Evolutionary conservation across 2,888 invertebrate genomes (phyloP).

Genomic region (Chloroclystis v-ata): DNA sequence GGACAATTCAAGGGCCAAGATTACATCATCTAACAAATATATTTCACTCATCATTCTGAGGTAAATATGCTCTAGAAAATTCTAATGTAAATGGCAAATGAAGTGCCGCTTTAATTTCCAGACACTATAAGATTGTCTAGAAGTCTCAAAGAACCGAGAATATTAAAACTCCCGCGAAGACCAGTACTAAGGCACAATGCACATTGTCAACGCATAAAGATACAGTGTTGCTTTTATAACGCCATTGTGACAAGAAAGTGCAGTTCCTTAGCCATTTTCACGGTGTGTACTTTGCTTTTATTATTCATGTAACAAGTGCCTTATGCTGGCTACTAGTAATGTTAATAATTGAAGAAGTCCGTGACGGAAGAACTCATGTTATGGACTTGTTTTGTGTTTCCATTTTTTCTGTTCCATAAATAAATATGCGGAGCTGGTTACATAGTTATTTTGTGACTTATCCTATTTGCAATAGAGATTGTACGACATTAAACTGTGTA

Average conservation of each 20-base stretch:
- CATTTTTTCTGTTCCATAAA: slow-evolving; percentile 13
- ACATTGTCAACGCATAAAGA: slow-evolving; percentile 73
- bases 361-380: slow-evolving; percentile 48
- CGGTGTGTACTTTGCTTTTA: slow-evolving; percentile 66
- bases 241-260: slow-evolving; percentile 66
- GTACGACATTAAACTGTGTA: no score
- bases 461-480: no score
- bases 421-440: neutral
- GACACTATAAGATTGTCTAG: slow-evolving; percentile 4
- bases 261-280: slow-evolving; percentile 66
- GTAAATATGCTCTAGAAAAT: no score
- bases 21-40: no score
- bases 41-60: no score
- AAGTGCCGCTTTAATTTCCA: slow-evolving; percentile 2
- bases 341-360: slow-evolving; percentile 71
- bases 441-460: no score
- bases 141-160: slow-evolving; percentile 39
- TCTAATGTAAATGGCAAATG: no score
- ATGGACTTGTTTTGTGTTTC: slow-evolving; percentile 33
- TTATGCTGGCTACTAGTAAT: slow-evolving; percentile 59
- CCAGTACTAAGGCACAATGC: slow-evolving; percentile 61
- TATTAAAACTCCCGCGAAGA: slow-evolving; percentile 44
- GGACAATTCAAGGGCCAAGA: no score
- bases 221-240: slow-evolving; percentile 72
- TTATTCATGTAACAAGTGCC: slow-evolving; percentile 71